phyloP scores from a whole-genome alignment of 2,888 invertebrate species.

The Protophormia terraenovae region DNA sequence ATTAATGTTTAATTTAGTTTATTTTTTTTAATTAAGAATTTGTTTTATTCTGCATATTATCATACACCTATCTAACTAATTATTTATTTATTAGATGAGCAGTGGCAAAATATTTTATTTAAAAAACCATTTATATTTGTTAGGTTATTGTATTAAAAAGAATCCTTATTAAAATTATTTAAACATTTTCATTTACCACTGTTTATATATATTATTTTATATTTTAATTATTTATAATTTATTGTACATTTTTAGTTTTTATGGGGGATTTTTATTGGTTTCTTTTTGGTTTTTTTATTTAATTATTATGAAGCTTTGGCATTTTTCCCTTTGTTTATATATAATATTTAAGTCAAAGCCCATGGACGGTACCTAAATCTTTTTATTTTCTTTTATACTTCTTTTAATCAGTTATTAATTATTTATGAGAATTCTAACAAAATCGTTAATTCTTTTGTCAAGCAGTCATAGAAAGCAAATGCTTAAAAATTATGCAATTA shows the following conservation, averaged over 20 bases:
- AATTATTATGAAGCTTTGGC: conserved; percentile 55
- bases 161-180: not conserved
- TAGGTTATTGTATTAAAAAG: not conserved
- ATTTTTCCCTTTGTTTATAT: conserved; percentile 52
- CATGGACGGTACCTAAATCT: conserved; percentile 78
- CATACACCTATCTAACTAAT: conserved; percentile 63
- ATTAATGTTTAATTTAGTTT: conserved; percentile 35
- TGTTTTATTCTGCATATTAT: conserved; percentile 21
- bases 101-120: conserved; percentile 19
- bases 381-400: not conserved
- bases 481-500: not conserved
- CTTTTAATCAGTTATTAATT: not conserved
- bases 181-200: not conserved
- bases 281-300: conserved; percentile 1
- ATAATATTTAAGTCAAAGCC: conserved; percentile 75
- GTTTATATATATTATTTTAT: not conserved
- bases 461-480: not conserved
- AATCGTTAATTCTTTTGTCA: not conserved
- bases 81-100: conserved; percentile 34
- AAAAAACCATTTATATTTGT: not conserved
- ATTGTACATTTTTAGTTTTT: conserved; percentile 53
- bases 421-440: not conserved
- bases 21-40: conserved; percentile 8
- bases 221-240: conserved; percentile 22
- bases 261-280: not conserved